phyloP scores from a whole-genome alignment of 2,888 invertebrate genomes.

The Bombylius discolor region DNA sequence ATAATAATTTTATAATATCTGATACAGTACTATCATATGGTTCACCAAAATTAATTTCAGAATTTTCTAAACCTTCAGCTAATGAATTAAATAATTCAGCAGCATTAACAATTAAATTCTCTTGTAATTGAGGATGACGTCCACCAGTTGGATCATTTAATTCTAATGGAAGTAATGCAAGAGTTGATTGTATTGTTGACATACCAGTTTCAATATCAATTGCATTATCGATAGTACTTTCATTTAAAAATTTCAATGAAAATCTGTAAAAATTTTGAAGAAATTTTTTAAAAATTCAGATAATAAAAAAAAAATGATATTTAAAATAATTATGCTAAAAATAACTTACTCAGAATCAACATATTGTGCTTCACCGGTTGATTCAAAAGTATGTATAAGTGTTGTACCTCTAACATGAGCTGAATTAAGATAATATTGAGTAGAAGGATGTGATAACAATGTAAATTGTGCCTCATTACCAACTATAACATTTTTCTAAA shows the following conservation, averaged over 20 bases:
- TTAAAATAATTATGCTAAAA: not conserved
- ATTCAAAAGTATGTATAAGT: slow-evolving; percentile 35
- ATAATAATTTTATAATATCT: slow-evolving; percentile 31
- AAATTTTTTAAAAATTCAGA: not conserved
- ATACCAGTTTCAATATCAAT: slow-evolving; percentile 35
- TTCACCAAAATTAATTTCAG: slow-evolving; percentile 32
- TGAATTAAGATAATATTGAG: slow-evolving; percentile 31
- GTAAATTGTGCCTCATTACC: slow-evolving; percentile 35
- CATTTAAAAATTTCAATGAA: slow-evolving; percentile 28
- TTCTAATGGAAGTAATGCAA: slow-evolving; percentile 27
- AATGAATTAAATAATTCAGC: slow-evolving; percentile 27
- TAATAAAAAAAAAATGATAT: not conserved
- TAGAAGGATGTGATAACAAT: slow-evolving; percentile 29
- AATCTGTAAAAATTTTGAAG: slow-evolving; percentile 19
- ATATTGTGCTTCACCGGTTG: slow-evolving; percentile 35
- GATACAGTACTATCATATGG: slow-evolving; percentile 34
- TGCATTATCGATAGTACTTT: slow-evolving; percentile 32
- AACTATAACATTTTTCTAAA: slow-evolving; percentile 31
- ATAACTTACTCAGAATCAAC: slow-evolving; percentile 31
- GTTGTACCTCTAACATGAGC: slow-evolving; percentile 35
- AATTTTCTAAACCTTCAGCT: slow-evolving; percentile 33
- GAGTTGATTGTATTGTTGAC: slow-evolving; percentile 24
- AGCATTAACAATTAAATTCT: slow-evolving; percentile 26
- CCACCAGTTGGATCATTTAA: slow-evolving; percentile 34
- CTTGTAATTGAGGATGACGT: slow-evolving; percentile 31